Evolutionary conservation across 2,797 vertebrate species (phyloP).

Genomic region (Parambassis ranga): DNA sequence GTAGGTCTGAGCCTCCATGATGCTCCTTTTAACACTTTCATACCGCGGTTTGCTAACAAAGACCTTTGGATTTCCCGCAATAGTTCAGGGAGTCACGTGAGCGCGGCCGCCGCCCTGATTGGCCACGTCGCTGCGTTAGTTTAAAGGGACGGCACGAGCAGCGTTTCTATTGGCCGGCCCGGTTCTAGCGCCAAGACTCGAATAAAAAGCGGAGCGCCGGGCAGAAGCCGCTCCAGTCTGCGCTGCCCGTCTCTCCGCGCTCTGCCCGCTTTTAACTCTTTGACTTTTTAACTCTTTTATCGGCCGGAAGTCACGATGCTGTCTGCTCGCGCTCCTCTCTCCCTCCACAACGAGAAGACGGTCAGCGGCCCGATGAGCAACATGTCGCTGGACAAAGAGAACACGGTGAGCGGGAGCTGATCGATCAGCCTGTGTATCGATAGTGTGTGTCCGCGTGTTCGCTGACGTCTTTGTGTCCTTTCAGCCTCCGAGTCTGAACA

Average conservation of each 20-base stretch:
- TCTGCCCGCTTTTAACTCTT: not conserved
- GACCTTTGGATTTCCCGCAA: no score
- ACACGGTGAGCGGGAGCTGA: slow-evolving; percentile 78
- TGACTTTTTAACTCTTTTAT: not conserved
- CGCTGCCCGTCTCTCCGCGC: not conserved
- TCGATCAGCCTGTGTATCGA: accelerated
- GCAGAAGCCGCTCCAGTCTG: not conserved
- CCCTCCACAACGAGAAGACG: slow-evolving; percentile 61
- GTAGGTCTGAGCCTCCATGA: no score
- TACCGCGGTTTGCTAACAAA: no score
- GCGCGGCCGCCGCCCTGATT: not conserved
- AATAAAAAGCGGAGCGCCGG: slow-evolving; percentile 9
- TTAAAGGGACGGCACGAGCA: slow-evolving; percentile 10
- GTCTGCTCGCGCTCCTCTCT: slow-evolving; percentile 76
- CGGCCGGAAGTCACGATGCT: slow-evolving; percentile 70
- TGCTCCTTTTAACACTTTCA: no score
- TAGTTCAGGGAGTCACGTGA: no score
- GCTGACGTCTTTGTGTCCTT: not conserved
- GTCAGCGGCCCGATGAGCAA: slow-evolving; percentile 63
- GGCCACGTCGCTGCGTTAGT: not conserved
- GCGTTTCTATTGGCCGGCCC: slow-evolving; percentile 20
- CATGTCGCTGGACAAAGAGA: slow-evolving; percentile 88
- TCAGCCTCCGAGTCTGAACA: slow-evolving; percentile 84
- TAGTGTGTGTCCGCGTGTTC: not conserved
- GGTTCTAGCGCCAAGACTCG: slow-evolving; percentile 35